phyloP scores from a whole-genome alignment of 2,113 vertebrate species.

The Lathamus discolor region DNA sequence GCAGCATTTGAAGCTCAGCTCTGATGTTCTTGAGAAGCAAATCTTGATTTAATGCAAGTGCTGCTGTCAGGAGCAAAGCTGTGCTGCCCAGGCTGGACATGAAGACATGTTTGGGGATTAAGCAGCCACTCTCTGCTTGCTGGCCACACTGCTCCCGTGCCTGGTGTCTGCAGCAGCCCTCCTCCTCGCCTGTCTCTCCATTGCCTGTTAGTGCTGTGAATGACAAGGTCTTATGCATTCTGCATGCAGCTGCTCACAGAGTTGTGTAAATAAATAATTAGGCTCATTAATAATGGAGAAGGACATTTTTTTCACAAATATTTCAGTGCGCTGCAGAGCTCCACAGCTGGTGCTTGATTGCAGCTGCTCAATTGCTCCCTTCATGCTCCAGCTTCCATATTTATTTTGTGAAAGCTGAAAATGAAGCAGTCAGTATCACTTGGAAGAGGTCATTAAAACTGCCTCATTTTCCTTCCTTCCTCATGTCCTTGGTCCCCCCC shows the following conservation, averaged over 20 bases:
- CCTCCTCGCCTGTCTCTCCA: background rate
- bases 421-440: rapidly evolving
- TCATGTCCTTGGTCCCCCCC: background rate
- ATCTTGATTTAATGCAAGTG: rapidly evolving
- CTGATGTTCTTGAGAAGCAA: background rate
- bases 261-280: conserved; percentile 53
- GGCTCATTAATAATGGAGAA: conserved; percentile 35
- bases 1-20: background rate
- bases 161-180: background rate
- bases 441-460: rapidly evolving
- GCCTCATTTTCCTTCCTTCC: background rate
- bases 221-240: background rate
- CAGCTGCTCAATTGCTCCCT: background rate
- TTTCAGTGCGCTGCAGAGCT: background rate
- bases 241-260: background rate
- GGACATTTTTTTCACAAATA: background rate
- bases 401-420: background rate
- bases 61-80: background rate
- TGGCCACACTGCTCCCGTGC: background rate
- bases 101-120: rapidly evolving
- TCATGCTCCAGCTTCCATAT: background rate
- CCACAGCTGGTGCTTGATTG: rapidly evolving
- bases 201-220: background rate
- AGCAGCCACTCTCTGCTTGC: background rate
- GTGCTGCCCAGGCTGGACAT: rapidly evolving